Percentiles rank a stretch among this genome's conserved stretches.
Conservation (phyloP, 2,113 vertebrate genomes). For the Patagioenas fasciata region DNA sequence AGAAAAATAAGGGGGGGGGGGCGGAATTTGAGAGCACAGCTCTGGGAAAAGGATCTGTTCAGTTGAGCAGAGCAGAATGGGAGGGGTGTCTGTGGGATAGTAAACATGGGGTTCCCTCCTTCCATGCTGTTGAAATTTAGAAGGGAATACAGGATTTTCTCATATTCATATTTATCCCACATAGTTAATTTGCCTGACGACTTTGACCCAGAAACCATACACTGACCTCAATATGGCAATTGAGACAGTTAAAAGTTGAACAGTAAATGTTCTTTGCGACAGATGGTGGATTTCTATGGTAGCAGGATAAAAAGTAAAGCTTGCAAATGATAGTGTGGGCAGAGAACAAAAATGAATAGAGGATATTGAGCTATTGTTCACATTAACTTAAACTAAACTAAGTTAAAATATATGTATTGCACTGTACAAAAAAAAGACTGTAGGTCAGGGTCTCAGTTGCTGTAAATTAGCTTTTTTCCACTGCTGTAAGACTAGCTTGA, state of each 20-base stretch:
- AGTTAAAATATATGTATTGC: background rate
- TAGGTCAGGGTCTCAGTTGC: background rate
- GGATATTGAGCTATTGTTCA: background rate
- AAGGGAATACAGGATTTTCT: background rate
- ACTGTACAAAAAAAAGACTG: background rate
- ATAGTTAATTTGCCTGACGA: background rate
- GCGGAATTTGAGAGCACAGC: background rate
- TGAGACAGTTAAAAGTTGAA: background rate
- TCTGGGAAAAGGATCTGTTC: background rate
- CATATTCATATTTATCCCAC: background rate
- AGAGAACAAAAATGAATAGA: background rate
- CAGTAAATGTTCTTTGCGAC: background rate
- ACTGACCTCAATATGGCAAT: fast-evolving
- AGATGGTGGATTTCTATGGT: background rate
- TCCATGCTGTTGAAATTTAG: background rate
- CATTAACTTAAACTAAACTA: background rate
- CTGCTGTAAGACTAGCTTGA: background rate
- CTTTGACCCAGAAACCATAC: background rate
- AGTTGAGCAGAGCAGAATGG: background rate
- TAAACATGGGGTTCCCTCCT: background rate
- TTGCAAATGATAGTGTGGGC: background rate
- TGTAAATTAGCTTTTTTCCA: background rate
- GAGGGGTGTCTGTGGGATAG: fast-evolving
- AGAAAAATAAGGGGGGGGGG: background rate
- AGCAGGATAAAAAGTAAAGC: background rate